Percentiles rank a stretch among this genome's conserved stretches.
phyloP scores from a whole-genome alignment of 1,140 invertebrate genomes.

The Lanistes nyassanus region DNA sequence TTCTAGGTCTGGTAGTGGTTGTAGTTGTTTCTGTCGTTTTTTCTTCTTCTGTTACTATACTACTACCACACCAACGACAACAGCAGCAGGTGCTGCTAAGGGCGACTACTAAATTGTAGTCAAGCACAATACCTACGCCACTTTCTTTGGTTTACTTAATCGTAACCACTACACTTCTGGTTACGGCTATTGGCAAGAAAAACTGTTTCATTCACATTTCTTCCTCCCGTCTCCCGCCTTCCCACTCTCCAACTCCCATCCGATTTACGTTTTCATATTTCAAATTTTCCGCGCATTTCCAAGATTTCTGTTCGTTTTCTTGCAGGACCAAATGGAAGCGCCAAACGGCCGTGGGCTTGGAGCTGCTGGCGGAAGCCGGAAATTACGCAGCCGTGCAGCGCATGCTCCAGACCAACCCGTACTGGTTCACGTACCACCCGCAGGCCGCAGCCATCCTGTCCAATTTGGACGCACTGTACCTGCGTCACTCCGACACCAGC shows the following conservation, averaged over 20 bases:
- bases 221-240: constrained; percentile 3
- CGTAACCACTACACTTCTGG: no score
- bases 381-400: constrained; percentile 97
- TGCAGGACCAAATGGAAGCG: constrained; percentile 99
- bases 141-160: no score
- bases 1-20: background rate
- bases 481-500: constrained; percentile 61
- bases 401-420: constrained; percentile 81
- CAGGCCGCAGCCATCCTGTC: constrained; percentile 61
- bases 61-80: no score
- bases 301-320: background rate
- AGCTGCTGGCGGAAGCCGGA: constrained; percentile 93
- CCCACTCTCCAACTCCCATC: background rate
- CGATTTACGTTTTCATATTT: background rate
- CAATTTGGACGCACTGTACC: constrained; percentile 66
- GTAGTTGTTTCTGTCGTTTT: constrained; percentile 1
- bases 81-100: no score
- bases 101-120: no score
- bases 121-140: no score
- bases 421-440: constrained; percentile 70
- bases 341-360: constrained; percentile 95
- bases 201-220: constrained; percentile 1
- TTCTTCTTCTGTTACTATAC: no score
- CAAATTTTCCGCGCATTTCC: background rate
- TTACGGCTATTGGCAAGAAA: no score